Evolutionary conservation across 2,797 vertebrate species (phyloP), one percentile per base, ranked within the genome.

Genomic region (Lacerta bilineata): DNA sequence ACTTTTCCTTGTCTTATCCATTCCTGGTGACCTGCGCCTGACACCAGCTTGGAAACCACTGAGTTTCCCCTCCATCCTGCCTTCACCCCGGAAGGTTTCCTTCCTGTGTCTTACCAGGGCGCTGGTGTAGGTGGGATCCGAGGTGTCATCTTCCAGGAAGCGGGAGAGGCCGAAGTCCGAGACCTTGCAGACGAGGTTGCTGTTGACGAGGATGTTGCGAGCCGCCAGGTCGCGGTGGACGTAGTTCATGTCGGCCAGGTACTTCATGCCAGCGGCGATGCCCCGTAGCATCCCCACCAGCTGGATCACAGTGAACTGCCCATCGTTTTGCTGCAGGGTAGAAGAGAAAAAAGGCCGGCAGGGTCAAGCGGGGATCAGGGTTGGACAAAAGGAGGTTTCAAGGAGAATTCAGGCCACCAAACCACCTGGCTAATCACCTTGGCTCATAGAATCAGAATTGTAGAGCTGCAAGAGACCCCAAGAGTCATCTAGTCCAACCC

Each of bases 231-330:
- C 99, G 0, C 99, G 97, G 91, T 99, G 99, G 71, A 99, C 98
- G 0, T 99, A 99, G 96, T 99, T 99, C 98, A 99, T 99, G 92
- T 99, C 98, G 0, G 98, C 98, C 92, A 99, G 96, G 95, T 99
- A 99, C 93, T 99, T 99, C 98, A 99, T 98, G 75, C 99, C 99
- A 0, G 99, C 98, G 0, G 98, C 98, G 0, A 99, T 99, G 94
- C 99, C 99, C 6, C 99, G 96, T 84, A 99, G 93, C 98, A 99
- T 99, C 15, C 98, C 98, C 93, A 99, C 99, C 94, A 99, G 96
- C 96, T 99, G 99, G 96, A 99, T 99, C 92, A 99, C 98, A 0
- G 98, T 99, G 94, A 99, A 99, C 96, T 99, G 99, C 29, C 99
- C 99, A 0, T 99, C 99, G 0, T 99, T 99, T 98, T 99, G 98